Evolutionary conservation across 1,140 invertebrate genomes (phyloP).

Genomic region (Laupala kohalensis): DNA sequence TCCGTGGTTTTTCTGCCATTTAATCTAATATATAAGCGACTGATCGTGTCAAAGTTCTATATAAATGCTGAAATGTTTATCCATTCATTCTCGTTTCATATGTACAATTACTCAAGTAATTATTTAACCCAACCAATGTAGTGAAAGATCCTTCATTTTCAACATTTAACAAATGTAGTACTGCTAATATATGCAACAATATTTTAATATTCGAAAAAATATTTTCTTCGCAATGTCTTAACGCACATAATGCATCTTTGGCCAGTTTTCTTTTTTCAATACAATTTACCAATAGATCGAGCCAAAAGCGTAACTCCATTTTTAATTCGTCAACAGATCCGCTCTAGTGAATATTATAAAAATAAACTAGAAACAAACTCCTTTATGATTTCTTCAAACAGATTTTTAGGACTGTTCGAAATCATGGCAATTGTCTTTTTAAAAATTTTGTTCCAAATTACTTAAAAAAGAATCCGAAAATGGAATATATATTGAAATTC

Average conservation of each 20-base stretch:
- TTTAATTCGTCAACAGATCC: not conserved
- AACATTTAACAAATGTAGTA: not conserved
- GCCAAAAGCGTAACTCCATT: not conserved
- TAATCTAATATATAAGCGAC: not conserved
- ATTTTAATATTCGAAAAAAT: not conserved
- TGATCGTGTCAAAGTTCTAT: not conserved
- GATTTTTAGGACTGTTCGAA: not conserved
- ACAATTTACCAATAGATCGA: not conserved
- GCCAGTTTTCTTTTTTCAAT: not conserved
- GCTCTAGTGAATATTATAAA: not conserved
- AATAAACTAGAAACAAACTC: not conserved
- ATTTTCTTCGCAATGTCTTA: not conserved
- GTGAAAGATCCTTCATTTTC: not conserved
- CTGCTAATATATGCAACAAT: not conserved
- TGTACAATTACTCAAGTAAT: not conserved
- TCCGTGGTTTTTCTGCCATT: not conserved
- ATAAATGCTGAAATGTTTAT: not conserved
- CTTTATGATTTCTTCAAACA: not conserved
- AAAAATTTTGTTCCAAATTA: not conserved
- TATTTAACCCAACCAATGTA: not conserved
- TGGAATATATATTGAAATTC: constrained; percentile 3
- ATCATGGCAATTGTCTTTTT: not conserved
- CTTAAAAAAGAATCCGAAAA: constrained; percentile 2
- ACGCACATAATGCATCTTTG: not conserved
- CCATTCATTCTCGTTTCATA: not conserved